Evolutionary conservation across 1,140 invertebrate genomes (phyloP).

Genomic region (Drosophila serrata): DNA sequence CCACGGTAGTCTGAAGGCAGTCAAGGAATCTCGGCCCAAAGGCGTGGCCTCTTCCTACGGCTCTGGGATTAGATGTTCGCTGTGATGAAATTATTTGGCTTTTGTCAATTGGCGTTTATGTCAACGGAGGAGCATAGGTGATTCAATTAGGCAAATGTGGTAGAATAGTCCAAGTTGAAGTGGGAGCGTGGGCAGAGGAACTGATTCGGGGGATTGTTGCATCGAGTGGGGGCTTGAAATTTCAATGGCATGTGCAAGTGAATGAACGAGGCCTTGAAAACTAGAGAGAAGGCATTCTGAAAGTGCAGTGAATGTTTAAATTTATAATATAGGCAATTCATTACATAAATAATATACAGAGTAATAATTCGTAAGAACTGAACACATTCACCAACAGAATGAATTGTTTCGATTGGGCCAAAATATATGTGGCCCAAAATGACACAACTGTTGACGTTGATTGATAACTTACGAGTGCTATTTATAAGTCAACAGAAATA

Average conservation of each 20-base stretch:
- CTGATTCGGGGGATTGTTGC: slow-evolving; percentile 38
- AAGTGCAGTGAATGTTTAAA: neutral
- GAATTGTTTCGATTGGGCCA: neutral
- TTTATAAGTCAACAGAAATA: neutral
- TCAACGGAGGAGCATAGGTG: slow-evolving; percentile 57
- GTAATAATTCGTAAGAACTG: neutral
- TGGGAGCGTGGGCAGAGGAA: slow-evolving; percentile 18
- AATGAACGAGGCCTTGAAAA: slow-evolving; percentile 39
- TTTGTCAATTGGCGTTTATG: slow-evolving; percentile 65
- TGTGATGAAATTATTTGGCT: slow-evolving; percentile 63
- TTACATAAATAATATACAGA: neutral
- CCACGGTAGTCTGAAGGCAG: slow-evolving; percentile 65
- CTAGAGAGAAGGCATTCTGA: neutral
- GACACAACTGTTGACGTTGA: neutral
- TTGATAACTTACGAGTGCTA: neutral
- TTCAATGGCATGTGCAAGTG: slow-evolving; percentile 56
- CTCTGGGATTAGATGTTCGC: slow-evolving; percentile 44
- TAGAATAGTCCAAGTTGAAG: slow-evolving; percentile 9
- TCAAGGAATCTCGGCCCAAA: slow-evolving; percentile 48
- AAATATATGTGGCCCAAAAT: neutral
- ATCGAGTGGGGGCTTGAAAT: slow-evolving; percentile 38
- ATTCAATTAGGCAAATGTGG: slow-evolving; percentile 68
- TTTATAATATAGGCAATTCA: neutral
- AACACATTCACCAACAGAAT: neutral
- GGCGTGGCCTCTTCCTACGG: slow-evolving; percentile 32